Evolutionary conservation across 92 coral and sea anemone genomes (phyloP).

Genomic region (Scolanthus callimorphus): DNA sequence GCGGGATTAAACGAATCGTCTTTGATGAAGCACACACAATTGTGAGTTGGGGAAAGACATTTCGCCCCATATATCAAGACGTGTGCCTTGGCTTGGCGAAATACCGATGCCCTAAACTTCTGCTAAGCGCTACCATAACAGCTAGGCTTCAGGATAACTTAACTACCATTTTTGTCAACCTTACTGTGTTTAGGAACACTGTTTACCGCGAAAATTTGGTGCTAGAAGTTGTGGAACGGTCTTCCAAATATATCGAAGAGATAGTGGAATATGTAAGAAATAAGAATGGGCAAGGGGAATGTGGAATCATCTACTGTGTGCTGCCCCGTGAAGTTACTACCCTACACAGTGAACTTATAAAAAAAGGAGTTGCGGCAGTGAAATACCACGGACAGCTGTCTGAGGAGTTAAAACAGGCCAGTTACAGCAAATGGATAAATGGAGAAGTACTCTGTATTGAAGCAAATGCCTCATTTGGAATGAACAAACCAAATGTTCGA

Average conservation of each 20-base stretch:
- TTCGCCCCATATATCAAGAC: too few relatives aligned
- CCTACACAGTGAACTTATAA: neutral
- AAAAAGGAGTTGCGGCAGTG: neutral
- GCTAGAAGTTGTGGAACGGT: neutral
- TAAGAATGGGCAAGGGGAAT: neutral
- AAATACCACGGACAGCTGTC: slow-evolving; percentile 16
- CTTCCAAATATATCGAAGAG: neutral
- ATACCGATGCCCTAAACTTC: too few relatives aligned
- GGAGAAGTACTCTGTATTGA: slow-evolving; percentile 1
- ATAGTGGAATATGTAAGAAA: neutral
- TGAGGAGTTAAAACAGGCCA: neutral
- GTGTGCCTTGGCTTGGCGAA: too few relatives aligned
- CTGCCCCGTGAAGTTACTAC: neutral
- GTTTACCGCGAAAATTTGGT: neutral
- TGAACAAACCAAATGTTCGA: slow-evolving; percentile 28
- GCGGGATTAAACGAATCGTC: too few relatives aligned
- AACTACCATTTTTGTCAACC: neutral
- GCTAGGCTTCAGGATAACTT: neutral
- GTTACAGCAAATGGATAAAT: slow-evolving; percentile 6
- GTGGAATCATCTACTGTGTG: neutral
- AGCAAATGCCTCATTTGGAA: slow-evolving; percentile 26
- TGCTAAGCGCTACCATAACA: neutral
- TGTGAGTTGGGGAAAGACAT: too few relatives aligned
- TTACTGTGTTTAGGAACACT: neutral
- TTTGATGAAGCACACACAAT: too few relatives aligned